Conservation (phyloP, 2,797 vertebrate genomes). For the Alosa sapidissima region DNA sequence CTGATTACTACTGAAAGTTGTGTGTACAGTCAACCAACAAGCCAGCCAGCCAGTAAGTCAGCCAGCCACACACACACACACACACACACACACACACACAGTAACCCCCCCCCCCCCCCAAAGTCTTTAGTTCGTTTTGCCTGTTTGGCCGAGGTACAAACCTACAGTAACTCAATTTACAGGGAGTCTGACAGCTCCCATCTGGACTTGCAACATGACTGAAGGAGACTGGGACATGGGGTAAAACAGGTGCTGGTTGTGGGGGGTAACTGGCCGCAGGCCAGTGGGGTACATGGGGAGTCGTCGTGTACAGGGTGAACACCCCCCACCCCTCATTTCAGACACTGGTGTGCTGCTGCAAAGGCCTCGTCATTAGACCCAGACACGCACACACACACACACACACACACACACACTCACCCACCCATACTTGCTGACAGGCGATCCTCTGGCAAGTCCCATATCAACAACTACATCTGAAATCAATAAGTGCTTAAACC, state of each 20-base stretch:
- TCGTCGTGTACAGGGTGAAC: neutral
- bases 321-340: neutral
- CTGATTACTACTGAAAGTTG: slow-evolving; percentile 13
- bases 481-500: slow-evolving; percentile 44
- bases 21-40: neutral
- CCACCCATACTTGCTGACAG: slow-evolving; percentile 41
- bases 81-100: slow-evolving; percentile 10
- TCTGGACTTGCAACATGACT: slow-evolving; percentile 56
- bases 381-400: neutral
- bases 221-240: slow-evolving; percentile 22
- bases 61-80: neutral
- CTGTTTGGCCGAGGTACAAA: slow-evolving; percentile 59
- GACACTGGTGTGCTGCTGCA: neutral
- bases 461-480: slow-evolving; percentile 55
- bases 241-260: slow-evolving; percentile 6
- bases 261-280: slow-evolving; percentile 23
- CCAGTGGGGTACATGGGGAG: slow-evolving; percentile 17
- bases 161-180: slow-evolving; percentile 57
- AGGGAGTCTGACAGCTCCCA: slow-evolving; percentile 60
- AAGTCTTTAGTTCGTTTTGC: slow-evolving; percentile 35
- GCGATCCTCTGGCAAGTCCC: slow-evolving; percentile 48
- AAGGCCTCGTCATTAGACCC: neutral
- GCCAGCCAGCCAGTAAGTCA: too few species aligned
- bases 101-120: too few species aligned
- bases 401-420: slow-evolving; percentile 9